Evolutionary conservation across 2,888 invertebrate genomes (phyloP), one percentile per base, ranked within the genome.

Genomic region (Abscondita cerata): DNA sequence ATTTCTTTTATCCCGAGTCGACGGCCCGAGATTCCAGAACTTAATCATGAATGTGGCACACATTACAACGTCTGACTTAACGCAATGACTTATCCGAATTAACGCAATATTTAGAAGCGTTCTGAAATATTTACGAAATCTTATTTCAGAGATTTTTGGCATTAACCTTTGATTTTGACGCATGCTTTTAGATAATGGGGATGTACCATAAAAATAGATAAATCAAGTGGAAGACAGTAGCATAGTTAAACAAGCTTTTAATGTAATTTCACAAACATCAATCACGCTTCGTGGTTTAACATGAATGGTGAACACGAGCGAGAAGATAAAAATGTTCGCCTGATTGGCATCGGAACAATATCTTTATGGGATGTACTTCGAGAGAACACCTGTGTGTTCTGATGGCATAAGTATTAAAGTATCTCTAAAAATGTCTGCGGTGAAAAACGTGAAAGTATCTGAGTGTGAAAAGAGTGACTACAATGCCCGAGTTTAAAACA

Each of bases 1-100:
- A 88, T 87, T 88, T 87, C 87, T 88, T 88, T 87, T 85, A 65
- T 65, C 58, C 62, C 59, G 51, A 62, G 60, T 61, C 57, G 64
- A 64, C 60, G 59, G 65, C 59, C 61, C 61, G 64, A 66, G 63
- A 67, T 64, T 65, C 59, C 63, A 67, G 64, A 67, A 67, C 65
- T 68, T 68, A 62, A 68, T 68, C 64, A 58, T 60, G 59, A 62
- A 66, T 68, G 66, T 64, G 66, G 58, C 62, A 62, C 66, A 64
- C 65, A 63, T n/a, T 65, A 65, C 62, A 57, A 60, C 62, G 52
- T 63, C 59, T 63, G 59, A 63, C 63, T 59, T 63, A 63, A 63
- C 63, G 63, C 59, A 63, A 59, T 63, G 63, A 63, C 63, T 63
- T 63, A 63, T 59, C 53, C 55, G 51, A 59, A 63, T 62, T 62